Percentiles rank a stretch among this genome's conserved stretches.
Conservation (phyloP, 2,113 vertebrate genomes). For the Myanophis thanlyinensis region DNA sequence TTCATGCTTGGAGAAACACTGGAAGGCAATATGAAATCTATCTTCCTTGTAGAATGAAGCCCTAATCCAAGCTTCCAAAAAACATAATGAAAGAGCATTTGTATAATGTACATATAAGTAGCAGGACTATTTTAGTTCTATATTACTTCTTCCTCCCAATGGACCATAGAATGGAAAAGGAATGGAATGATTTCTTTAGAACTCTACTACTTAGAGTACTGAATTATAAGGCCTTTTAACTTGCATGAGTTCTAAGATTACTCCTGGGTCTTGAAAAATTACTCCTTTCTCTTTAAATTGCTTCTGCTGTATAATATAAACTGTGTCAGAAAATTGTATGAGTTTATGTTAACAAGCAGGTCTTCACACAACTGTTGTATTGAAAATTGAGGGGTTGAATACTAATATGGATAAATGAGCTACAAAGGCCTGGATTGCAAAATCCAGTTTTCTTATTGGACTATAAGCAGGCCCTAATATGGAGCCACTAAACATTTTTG, state of each 20-base stretch:
- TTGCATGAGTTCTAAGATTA: not conserved
- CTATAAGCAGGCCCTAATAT: conserved; percentile 33
- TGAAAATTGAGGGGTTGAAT: conserved; percentile 17
- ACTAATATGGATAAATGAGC: conserved; percentile 13
- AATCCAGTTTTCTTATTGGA: conserved; percentile 12
- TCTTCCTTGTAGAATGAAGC: not conserved
- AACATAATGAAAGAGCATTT: not conserved
- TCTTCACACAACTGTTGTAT: not conserved
- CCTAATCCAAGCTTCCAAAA: not conserved
- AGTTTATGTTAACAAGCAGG: not conserved
- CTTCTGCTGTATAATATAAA: not conserved
- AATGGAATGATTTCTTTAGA: not conserved
- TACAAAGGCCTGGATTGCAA: not conserved
- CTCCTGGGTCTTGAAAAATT: not conserved
- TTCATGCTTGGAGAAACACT: not conserved
- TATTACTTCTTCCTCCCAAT: not conserved
- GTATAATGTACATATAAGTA: not conserved
- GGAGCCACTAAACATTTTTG: conserved; percentile 36
- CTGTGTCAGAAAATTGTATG: not conserved
- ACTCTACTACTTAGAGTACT: not conserved
- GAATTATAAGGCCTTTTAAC: not conserved
- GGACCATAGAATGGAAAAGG: not conserved
- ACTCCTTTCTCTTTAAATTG: not conserved
- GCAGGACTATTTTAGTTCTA: not conserved
- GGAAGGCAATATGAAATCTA: not conserved